These are phyloP conservation scores for Octodon degus DNA, from an alignment of 2,113 vertebrate genomes.

Conservation along the genomic window DNA sequence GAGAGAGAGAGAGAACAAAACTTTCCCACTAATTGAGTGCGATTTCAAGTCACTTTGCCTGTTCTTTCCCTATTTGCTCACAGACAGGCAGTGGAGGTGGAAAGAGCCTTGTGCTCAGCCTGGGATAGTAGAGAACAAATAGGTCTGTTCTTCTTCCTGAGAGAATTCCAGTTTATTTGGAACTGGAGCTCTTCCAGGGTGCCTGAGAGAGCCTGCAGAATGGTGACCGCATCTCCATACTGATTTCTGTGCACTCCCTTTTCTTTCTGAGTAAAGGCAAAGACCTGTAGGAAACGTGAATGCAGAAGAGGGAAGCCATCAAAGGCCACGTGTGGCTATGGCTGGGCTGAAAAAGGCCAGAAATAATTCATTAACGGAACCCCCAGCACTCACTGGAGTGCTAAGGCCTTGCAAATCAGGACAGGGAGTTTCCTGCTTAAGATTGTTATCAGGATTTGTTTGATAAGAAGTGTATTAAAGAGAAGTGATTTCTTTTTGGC, in stretches of 20 bases:
- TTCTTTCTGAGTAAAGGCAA: neutral
- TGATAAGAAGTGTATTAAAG: neutral
- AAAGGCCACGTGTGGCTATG: neutral
- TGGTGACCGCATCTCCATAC: neutral
- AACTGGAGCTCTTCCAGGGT: neutral
- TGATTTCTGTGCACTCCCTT: neutral
- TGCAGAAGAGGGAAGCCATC: neutral
- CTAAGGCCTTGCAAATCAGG: neutral
- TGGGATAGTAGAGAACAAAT: neutral
- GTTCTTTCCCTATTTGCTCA: neutral
- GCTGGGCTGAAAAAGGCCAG: neutral
- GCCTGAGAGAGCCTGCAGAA: neutral
- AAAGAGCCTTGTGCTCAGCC: neutral
- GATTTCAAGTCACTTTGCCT: neutral
- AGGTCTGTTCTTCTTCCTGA: neutral
- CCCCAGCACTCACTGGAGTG: neutral
- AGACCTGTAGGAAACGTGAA: neutral
- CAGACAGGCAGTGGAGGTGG: neutral
- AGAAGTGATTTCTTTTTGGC: neutral
- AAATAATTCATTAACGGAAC: neutral
- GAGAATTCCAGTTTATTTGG: neutral
- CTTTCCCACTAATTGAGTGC: neutral
- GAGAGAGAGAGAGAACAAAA: neutral
- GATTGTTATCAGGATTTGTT: slow-evolving; percentile 14
- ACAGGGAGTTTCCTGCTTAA: neutral